Evolutionary conservation across 2,113 vertebrate species (phyloP), one percentile per base, ranked within the genome.

Genomic region (Uria lomvia): DNA sequence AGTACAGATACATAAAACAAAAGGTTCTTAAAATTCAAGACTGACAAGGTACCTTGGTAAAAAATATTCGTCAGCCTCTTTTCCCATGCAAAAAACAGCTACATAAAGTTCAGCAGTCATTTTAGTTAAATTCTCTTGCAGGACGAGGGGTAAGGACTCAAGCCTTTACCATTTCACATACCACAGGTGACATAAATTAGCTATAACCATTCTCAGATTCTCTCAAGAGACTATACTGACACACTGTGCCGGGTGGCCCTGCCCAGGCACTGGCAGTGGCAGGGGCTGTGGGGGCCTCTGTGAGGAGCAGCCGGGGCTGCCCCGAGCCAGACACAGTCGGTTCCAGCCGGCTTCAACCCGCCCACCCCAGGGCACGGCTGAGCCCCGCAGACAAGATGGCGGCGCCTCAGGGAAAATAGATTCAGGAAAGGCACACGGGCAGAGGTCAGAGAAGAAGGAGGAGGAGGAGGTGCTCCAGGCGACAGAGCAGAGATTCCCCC

Each of bases 321-420:
- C 73, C 42, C 2, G 1, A 9, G 18, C 26, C 1, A 3, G 32
- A 15, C 40, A n/a, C 67, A 11, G 42, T 14, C 4, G 1, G 6
- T 27, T n/a, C 38, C 49, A 65, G 49, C 13, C 2, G 4, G 23
- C 4, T 43, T 10, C 14, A 5, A 0, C 29, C 23, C 30, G 12
- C 72, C 21, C 55, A 3, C 4, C 13, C 3, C 30, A 53, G 43
- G 55, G 42, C 60, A 29, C 3, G 1, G n/a, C 65, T 72, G n/a
- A 22, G 55, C 32, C 16, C 30, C 5, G 3, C 3, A 1, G 30
- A 50, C 50, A 1, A 0, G 4, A 6, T 18, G 29, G 14, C 0
- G 0, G 23, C 5, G 1, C 34, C 50, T n/a, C 20, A 11, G 72
- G 65, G 53, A 40, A 55, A 43, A 30, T 8, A 11, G 7, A 47